Conservation (phyloP, 2,888 invertebrate genomes). For the Zygogramma bicolorata region DNA sequence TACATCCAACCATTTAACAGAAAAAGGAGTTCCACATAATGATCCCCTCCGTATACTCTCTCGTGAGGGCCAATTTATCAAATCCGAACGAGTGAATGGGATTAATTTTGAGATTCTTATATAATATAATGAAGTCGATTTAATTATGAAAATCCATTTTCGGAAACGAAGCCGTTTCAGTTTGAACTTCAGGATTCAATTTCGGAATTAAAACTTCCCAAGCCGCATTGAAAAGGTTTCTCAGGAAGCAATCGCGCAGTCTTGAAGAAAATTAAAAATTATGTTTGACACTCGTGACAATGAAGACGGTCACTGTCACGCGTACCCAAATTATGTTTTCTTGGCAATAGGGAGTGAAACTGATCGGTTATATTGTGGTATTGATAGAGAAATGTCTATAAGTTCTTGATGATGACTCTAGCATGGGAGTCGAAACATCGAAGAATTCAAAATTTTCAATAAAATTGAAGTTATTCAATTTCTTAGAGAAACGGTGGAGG, state of each 20-base stretch:
- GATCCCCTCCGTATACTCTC: background rate
- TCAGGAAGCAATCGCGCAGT: background rate
- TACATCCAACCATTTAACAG: background rate
- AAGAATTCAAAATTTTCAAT: no score
- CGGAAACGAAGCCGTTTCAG: background rate
- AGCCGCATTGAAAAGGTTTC: background rate
- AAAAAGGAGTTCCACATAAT: background rate
- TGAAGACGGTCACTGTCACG: background rate
- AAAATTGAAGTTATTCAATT: no score
- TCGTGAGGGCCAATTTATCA: slow-evolving; percentile 9
- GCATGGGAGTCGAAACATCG: no score
- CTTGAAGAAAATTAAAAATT: background rate
- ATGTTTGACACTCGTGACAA: background rate
- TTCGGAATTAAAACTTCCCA: background rate
- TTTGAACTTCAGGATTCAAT: background rate
- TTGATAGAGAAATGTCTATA: no score
- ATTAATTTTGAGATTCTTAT: slow-evolving; percentile 33
- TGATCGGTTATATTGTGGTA: no score
- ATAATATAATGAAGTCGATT: slow-evolving; percentile 27
- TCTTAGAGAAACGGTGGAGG: no score
- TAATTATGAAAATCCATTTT: slow-evolving; percentile 29
- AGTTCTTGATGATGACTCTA: no score
- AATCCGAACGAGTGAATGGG: slow-evolving; percentile 25
- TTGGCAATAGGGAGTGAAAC: background rate
- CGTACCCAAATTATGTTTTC: background rate